These are phyloP conservation scores for Nesogale talazaci DNA, from an alignment of 2,113 vertebrate species.

Conservation along the genomic window DNA sequence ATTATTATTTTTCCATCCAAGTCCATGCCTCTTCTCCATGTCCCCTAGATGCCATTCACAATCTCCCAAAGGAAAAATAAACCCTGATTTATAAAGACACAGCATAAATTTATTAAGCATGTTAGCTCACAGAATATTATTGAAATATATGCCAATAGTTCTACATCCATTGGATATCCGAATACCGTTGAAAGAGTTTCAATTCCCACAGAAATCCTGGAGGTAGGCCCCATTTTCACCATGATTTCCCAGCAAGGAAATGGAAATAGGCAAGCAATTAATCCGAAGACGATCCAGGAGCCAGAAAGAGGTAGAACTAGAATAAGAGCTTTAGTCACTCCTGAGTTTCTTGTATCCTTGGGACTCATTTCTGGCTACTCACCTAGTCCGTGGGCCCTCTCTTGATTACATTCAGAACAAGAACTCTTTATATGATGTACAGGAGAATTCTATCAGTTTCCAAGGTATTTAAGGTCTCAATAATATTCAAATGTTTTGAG, in stretches of 20 bases:
- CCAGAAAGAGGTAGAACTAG: neutral
- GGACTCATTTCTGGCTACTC: neutral
- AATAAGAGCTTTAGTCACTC: neutral
- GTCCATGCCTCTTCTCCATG: neutral
- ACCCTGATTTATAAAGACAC: neutral
- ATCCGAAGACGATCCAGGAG: neutral
- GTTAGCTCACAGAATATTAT: neutral
- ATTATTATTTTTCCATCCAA: neutral
- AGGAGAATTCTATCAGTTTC: neutral
- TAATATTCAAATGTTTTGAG: slow-evolving; percentile 36
- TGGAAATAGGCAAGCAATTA: rapidly evolving
- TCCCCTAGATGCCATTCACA: neutral
- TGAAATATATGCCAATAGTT: neutral
- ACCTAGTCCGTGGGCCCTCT: neutral
- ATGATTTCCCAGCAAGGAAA: neutral
- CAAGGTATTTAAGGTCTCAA: slow-evolving; percentile 32
- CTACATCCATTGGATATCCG: neutral
- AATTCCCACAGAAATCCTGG: neutral
- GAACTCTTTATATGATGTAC: neutral
- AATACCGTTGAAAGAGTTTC: neutral
- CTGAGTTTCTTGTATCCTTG: too few relatives aligned
- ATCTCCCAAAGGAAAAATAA: neutral
- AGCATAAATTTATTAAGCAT: neutral
- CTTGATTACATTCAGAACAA: neutral
- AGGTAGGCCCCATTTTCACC: neutral